Evolutionary conservation across 2,888 invertebrate genomes (phyloP), one percentile per base, ranked within the genome.

Genomic region (Ophion ventricosus): DNA sequence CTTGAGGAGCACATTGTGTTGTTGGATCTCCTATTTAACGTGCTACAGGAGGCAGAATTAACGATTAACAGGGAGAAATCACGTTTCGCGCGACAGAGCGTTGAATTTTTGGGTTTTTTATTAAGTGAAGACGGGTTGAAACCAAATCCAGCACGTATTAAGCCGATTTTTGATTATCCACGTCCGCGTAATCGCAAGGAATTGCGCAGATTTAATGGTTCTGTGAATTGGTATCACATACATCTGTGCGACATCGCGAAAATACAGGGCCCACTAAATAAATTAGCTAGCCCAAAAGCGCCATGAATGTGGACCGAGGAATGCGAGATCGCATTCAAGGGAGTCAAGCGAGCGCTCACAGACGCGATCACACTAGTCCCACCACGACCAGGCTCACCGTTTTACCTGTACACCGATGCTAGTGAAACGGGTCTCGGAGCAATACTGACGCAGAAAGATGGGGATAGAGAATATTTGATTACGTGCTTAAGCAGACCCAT

Each of bases 141-240:
- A 10, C 76, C 85, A 2, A 84, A 87, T 63, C 85, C 85, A 0
- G 78, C 81, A 11, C 86, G 87, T 29, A 79, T 88, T 14, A 17
- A 14, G 0, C 49, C 17, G 35, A 85, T 87, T 1, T 1, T 81
- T 0, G 67, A 87, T 3, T 88, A 82, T 76, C 86, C 88, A 0
- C 54, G 63, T 54, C 87, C 88, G 4, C 66, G 61, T 8, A 88
- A 79, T n/a, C 69, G 83, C 23, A 85, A 82, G 14, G 78, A 82
- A 10, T 10, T 75, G 10, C 64, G 82, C 7, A 10, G 84, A 11
- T 84, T 84, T 23, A 74, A 78, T 0, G 76, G 80, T 10, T 78
- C 64, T n/a, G 66, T 74, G 1, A 80, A 69, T 23, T 76, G 57
- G 73, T 79, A 72, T 17, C 70, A 76, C 2, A n/a, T 67, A 17